Conservation (phyloP, 2,113 vertebrate genomes). For the Mesembrinibis cayennensis region DNA sequence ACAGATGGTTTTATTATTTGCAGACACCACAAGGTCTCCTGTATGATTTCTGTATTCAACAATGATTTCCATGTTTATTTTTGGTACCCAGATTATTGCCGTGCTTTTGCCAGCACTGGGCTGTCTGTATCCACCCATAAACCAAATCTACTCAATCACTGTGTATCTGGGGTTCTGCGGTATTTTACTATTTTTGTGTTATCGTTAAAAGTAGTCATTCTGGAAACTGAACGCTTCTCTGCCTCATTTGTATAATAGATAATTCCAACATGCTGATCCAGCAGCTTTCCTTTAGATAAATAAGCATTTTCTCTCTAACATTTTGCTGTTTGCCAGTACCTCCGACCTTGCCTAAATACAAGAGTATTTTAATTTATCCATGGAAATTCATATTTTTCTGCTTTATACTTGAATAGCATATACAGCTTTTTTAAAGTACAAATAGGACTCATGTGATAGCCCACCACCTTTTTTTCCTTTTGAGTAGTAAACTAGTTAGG, state of each 20-base stretch:
- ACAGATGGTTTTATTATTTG: slow-evolving; percentile 42
- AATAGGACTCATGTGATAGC: not conserved
- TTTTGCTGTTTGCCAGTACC: not conserved
- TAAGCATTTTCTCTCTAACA: not conserved
- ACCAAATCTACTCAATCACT: not conserved
- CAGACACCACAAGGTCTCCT: not conserved
- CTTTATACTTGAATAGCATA: not conserved
- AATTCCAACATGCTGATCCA: not conserved
- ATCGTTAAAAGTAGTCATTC: not conserved
- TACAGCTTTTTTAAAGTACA: not conserved
- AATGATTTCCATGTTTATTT: not conserved
- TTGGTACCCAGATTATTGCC: not conserved
- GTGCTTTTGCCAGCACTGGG: not conserved
- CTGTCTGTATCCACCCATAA: not conserved
- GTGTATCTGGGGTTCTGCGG: not conserved
- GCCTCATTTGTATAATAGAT: not conserved
- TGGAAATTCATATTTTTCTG: not conserved
- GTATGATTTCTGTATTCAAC: not conserved
- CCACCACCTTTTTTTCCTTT: not conserved
- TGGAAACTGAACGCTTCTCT: not conserved
- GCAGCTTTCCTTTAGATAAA: not conserved
- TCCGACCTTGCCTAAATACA: not conserved
- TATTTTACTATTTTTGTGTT: not conserved
- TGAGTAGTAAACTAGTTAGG: not conserved
- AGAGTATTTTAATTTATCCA: not conserved